A percentile compares a stretch with the other conserved stretches of the same genome.
These are phyloP conservation scores for Peucedramus taeniatus DNA, from an alignment of 2,113 vertebrate species.

Conservation along the genomic window DNA sequence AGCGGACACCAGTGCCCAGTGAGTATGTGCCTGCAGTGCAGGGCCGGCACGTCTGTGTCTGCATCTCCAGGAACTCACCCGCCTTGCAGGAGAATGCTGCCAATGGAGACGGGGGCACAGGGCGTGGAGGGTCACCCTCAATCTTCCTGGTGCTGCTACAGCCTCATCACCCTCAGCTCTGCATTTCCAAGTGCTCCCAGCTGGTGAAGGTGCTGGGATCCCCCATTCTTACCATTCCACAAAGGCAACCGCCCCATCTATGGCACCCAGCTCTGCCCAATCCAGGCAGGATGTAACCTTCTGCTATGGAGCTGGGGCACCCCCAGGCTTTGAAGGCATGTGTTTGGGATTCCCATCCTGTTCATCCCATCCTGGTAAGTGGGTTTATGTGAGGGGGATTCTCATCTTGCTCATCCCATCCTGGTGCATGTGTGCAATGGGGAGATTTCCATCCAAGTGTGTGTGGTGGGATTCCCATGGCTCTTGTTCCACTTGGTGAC, in stretches of 20 bases:
- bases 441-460: not conserved
- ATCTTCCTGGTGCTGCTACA: conserved; percentile 20
- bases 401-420: not conserved
- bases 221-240: not conserved
- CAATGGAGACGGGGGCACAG: not conserved
- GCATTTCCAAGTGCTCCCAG: not conserved
- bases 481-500: not conserved
- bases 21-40: conserved; percentile 89
- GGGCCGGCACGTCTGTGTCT: conserved; percentile 83
- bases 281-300: not conserved
- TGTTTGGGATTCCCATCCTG: not conserved
- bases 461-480: not conserved
- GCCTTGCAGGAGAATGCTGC: conserved; percentile 90
- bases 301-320: conserved; percentile 29
- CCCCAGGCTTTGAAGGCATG: rapidly evolving
- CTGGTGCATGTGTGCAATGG: not conserved
- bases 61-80: conserved; percentile 94
- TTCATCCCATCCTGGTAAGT: not conserved
- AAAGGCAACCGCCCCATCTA: not conserved
- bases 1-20: conserved; percentile 84
- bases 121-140: rapidly evolving
- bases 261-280: rapidly evolving
- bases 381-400: not conserved
- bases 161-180: not conserved
- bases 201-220: not conserved